Base-by-base conservation (phyloP, 2,888 invertebrate genomes). In the Platynereis dumerilii region DNA sequence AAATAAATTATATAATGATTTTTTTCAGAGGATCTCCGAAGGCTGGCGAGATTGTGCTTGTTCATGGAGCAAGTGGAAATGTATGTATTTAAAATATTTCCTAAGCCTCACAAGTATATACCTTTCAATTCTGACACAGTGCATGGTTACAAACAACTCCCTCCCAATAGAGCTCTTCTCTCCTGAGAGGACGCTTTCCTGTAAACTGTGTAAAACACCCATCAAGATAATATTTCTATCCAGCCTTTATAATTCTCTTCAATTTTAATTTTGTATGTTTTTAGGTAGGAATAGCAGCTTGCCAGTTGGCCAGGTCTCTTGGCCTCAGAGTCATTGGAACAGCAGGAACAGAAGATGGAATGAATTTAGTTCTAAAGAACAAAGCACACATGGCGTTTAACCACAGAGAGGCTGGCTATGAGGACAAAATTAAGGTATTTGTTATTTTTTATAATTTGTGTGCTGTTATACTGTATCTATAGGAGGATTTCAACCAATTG, bases 31-130 rank as follows among this genome's bases (percentile, higher is more conserved):
- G 79, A 3, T 69, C 78, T 26, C 80, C 84, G n/a, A 78, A 82
- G 70, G 69, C 81, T 29, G 84, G 85, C 2, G 85, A 87, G 68
- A 82, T 80, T 20, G 81, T 88, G 15, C 76, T 88, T 24, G 79
- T 88, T 22, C 88, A 88, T 78, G 88, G 88, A 34, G 88, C 87
- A 1, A 87, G 87, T 80, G 87, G 87, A 60, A 84, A 73, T 67
- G 86, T 80, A 73, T 74, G 81, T 76, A n/a, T n/a, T n/a, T n/a
- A n/a, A n/a, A n/a, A n/a, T n/a, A n/a, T n/a, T n/a, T n/a, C n/a
- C n/a, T n/a, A n/a, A n/a, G n/a, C n/a, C n/a, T n/a, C n/a, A n/a
- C n/a, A n/a, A n/a, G n/a, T n/a, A n/a, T n/a, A n/a, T n/a, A n/a
- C n/a, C n/a, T n/a, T n/a, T n/a, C n/a, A n/a, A n/a, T n/a, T n/a